Conservation (phyloP, 2,888 invertebrate genomes). For the Deilephila porcellus region DNA sequence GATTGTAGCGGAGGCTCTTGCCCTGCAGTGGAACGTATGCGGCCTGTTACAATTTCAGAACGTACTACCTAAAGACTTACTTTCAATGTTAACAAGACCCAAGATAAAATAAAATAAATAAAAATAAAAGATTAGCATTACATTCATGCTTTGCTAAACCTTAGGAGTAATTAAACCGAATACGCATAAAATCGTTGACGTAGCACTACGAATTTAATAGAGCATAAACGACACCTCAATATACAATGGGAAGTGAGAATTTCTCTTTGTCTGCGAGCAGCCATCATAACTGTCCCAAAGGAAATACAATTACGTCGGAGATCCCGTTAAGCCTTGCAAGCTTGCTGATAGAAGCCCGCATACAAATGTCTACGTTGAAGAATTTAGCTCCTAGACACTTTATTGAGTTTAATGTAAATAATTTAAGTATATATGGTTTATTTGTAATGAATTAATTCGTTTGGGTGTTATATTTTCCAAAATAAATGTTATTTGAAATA, state of each 20-base stretch:
- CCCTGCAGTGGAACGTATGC: too few relatives aligned
- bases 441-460: neutral
- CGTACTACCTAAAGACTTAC: too few relatives aligned
- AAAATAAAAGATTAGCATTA: too few relatives aligned
- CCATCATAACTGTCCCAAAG: slow-evolving; percentile 70
- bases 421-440: neutral
- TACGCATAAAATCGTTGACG: neutral
- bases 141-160: neutral
- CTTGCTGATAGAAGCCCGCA: slow-evolving; percentile 21
- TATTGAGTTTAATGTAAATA: slow-evolving; percentile 7
- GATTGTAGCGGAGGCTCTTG: too few relatives aligned
- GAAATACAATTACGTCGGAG: slow-evolving; percentile 68
- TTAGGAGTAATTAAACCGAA: neutral
- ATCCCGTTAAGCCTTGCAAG: slow-evolving; percentile 62
- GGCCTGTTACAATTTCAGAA: too few relatives aligned
- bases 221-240: slow-evolving; percentile 42
- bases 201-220: slow-evolving; percentile 8
- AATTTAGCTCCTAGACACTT: slow-evolving; percentile 15
- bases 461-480: neutral
- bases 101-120: too few relatives aligned
- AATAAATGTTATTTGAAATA: too few relatives aligned
- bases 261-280: slow-evolving; percentile 59
- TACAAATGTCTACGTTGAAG: slow-evolving; percentile 28
- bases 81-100: too few relatives aligned
- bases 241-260: slow-evolving; percentile 67